These are phyloP conservation scores for Apeltes quadracus DNA, from an alignment of 2,113 vertebrate genomes.

Conservation along the genomic window DNA sequence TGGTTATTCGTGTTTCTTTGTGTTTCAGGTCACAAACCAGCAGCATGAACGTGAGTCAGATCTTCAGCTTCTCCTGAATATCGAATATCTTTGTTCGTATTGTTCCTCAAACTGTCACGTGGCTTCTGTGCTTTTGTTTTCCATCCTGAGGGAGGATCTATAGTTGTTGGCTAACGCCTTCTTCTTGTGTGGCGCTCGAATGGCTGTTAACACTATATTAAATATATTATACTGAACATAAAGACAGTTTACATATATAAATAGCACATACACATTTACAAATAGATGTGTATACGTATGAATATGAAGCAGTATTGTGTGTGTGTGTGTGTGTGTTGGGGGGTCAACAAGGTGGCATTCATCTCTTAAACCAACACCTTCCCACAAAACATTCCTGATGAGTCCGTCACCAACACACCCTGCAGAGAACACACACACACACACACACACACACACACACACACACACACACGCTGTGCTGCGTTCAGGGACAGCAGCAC, in stretches of 20 bases:
- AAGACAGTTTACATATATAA: too few species aligned
- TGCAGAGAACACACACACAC: background rate
- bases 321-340: background rate
- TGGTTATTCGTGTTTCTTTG: background rate
- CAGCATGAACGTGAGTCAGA: slow-evolving; percentile 41
- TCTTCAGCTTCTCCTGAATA: background rate
- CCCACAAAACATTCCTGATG: slow-evolving; percentile 37
- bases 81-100: background rate
- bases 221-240: too few species aligned
- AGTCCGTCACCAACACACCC: slow-evolving; percentile 26
- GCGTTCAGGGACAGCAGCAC: background rate
- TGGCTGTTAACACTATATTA: background rate
- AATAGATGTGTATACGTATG: too few species aligned
- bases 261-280: too few species aligned
- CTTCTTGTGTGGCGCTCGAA: background rate
- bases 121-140: background rate
- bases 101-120: background rate
- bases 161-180: too few species aligned
- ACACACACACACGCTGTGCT: background rate
- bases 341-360: background rate
- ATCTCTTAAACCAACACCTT: slow-evolving; percentile 3
- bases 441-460: background rate
- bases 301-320: background rate
- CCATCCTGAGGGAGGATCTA: too few species aligned
- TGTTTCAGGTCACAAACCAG: slow-evolving; percentile 13